Evolutionary conservation across 2,888 invertebrate species (phyloP).

Genomic region (Pseudolycoriella hygida): DNA sequence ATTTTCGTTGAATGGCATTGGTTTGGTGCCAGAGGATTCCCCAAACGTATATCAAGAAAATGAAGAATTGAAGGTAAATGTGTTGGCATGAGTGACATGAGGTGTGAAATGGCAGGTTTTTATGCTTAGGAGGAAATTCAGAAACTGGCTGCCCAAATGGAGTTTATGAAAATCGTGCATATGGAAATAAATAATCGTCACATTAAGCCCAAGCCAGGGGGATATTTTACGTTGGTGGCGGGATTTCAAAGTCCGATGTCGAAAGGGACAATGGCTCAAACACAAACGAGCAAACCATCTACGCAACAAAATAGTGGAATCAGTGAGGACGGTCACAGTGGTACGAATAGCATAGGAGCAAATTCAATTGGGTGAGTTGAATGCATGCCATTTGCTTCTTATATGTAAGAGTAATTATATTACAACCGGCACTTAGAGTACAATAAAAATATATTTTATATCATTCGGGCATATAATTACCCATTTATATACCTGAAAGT

Average conservation of each 20-base stretch:
- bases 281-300: conserved; percentile 18
- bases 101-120: background rate
- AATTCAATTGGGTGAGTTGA: conserved; percentile 13
- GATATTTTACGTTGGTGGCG: conserved; percentile 51
- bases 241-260: conserved; percentile 29
- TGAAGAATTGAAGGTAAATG: conserved; percentile 64
- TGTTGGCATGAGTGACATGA: background rate
- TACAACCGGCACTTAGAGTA: too few species aligned
- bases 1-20: conserved; percentile 72
- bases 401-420: too few species aligned
- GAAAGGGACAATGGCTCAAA: conserved; percentile 21
- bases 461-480: too few species aligned
- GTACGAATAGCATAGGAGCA: conserved; percentile 16
- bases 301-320: conserved; percentile 13
- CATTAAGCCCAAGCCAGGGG: conserved; percentile 64
- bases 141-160: conserved; percentile 78
- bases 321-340: conserved; percentile 15
- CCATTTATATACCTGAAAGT: too few species aligned
- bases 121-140: conserved; percentile 74
- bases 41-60: conserved; percentile 80
- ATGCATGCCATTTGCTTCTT: too few species aligned
- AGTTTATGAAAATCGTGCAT: conserved; percentile 85
- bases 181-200: conserved; percentile 88
- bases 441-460: too few species aligned
- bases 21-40: conserved; percentile 66